Conservation (phyloP, 2,888 invertebrate species). For the Nudaria mundana region DNA sequence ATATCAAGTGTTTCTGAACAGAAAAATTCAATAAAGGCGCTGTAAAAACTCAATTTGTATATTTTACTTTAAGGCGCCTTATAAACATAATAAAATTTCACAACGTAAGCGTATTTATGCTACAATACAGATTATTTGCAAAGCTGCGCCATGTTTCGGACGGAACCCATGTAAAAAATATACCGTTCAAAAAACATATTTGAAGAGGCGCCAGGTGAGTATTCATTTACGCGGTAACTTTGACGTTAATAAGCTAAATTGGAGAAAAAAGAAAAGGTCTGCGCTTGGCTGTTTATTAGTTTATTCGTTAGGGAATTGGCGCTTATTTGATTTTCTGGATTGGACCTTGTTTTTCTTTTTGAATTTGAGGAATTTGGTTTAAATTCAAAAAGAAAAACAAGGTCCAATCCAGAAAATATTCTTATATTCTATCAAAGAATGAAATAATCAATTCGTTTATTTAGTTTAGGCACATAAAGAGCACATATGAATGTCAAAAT, state of each 20-base stretch:
- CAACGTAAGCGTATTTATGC: constrained; percentile 4
- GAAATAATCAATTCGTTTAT: not conserved
- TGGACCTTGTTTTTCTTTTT: not conserved
- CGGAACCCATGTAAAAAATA: constrained; percentile 8
- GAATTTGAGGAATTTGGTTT: not conserved
- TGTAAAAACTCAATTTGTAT: not conserved
- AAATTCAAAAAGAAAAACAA: not conserved
- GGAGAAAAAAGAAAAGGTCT: constrained; percentile 14
- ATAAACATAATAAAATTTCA: constrained; percentile 17
- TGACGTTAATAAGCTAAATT: constrained; percentile 16
- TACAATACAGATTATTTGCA: constrained; percentile 9
- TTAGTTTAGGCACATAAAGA: too few species aligned
- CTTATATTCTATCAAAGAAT: not conserved
- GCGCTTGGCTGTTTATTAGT: constrained; percentile 4
- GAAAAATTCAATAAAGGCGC: too few species aligned
- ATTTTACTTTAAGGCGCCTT: not conserved
- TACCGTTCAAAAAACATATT: constrained; percentile 6
- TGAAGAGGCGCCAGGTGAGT: not conserved
- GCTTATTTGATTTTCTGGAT: constrained; percentile 7
- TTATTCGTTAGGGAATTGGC: constrained; percentile 6
- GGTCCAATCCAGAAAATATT: too few species aligned
- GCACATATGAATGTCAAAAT: too few species aligned
- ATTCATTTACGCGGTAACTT: constrained; percentile 13
- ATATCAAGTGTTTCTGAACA: too few species aligned
- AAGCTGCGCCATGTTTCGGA: constrained; percentile 5